Evolutionary conservation across 2,113 vertebrate genomes (phyloP).

Genomic region (Mormoops blainvillei): DNA sequence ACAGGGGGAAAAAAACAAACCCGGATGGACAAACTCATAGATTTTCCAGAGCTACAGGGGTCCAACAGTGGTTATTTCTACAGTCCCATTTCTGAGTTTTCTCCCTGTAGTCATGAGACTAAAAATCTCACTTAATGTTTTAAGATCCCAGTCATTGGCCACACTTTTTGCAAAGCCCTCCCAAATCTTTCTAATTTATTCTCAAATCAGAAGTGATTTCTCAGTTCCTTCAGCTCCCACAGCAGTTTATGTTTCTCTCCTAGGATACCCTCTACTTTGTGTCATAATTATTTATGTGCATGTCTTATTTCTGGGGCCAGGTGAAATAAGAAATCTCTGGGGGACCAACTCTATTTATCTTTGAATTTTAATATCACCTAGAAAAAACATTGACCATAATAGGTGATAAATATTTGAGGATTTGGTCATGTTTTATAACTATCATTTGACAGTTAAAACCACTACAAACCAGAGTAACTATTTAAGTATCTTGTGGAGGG

Average conservation of each 20-base stretch:
- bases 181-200: not conserved
- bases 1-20: not conserved
- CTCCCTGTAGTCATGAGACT: not conserved
- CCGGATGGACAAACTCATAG: not conserved
- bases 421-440: not conserved
- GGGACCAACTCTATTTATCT: not conserved
- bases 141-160: not conserved
- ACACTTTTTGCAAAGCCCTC: not conserved
- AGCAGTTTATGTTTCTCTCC: not conserved
- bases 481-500: not conserved
- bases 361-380: not conserved
- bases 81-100: not conserved
- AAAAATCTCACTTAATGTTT: not conserved
- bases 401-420: not conserved
- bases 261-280: not conserved
- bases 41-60: not conserved
- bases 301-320: not conserved
- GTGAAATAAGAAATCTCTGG: not conserved
- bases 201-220: not conserved
- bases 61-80: not conserved
- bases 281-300: not conserved
- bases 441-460: not conserved
- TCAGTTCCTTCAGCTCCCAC: not conserved
- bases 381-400: not conserved
- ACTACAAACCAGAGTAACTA: not conserved